Base-by-base conservation (phyloP, 2,797 vertebrate species). In the Pitangus sulphuratus region DNA sequence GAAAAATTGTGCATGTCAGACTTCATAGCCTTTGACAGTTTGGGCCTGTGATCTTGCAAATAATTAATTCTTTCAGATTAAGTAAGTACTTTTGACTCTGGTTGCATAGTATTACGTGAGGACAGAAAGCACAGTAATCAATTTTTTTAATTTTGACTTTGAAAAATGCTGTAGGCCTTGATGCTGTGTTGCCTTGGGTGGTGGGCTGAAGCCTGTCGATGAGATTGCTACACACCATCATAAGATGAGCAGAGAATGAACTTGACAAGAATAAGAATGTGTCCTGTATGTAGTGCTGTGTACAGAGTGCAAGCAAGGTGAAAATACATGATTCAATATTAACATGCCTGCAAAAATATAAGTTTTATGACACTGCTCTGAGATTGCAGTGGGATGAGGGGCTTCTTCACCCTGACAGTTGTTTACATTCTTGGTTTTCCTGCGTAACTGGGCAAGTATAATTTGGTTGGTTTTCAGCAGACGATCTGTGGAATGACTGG, bases 271-370 rank as follows among this genome's bases (percentile, higher is more conserved):
- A 4, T 54, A 39, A 54, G 39, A 31, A 53, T 19, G 9, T 39
- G 4, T 61, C 26, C 10, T 82, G 4, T 18, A 17, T 44, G 26
- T 64, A 35, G 15, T n/a, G n/a, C 22, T 74, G 12, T 33, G 12
- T 15, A 3, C 28, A 6, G 56, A 75, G 26, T 53, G 42, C 37
- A 74, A 56, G 26, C 30, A 37, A 70, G 39, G 24, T 66, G 44
- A 44, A 71, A 82, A 53, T 18, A 20, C 2, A 1, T 21, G 12
- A 20, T 16, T 16, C 48, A 72, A 16, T 76, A 22, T 56, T 62
- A 64, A n/a, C 18, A 8, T 0, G 0, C 31, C 85, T 85, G 44
- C 25, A 48, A 53, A 83, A 80, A 40, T 30, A 1, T 0, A 15
- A 28, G 33, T 81, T 42, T 62, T 40, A 83, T 37, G 8, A 4